phyloP scores from a whole-genome alignment of 1,140 invertebrate species.

The Drosophila setifemur region DNA sequence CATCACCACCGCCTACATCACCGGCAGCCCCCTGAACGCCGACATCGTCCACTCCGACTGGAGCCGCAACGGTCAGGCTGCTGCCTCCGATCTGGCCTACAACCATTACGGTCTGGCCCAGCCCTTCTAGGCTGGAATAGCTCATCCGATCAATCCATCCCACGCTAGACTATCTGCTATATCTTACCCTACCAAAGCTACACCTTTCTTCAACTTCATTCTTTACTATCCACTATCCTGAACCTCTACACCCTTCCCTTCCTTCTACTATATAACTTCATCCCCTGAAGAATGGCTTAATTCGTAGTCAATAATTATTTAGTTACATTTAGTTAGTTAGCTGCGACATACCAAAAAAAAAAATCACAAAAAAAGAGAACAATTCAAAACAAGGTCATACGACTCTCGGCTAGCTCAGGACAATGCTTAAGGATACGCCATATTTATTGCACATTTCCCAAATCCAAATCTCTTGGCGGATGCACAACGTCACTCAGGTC shows the following conservation, averaged over 20 bases:
- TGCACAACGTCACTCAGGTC: conserved; percentile 68
- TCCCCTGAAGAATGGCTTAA: conserved; percentile 65
- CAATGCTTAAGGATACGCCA: conserved; percentile 70
- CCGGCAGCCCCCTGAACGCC: conserved; percentile 80
- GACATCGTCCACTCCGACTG: conserved; percentile 82
- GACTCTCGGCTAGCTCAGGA: conserved; percentile 65
- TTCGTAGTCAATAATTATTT: conserved; percentile 79
- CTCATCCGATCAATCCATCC: conserved; percentile 15
- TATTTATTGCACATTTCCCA: conserved; percentile 70
- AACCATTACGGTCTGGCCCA: conserved; percentile 81
- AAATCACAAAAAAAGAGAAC: conserved; percentile 40
- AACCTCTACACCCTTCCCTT: neutral
- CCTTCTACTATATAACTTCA: conserved; percentile 43
- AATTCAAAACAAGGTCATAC: conserved; percentile 21
- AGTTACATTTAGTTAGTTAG: conserved; percentile 78
- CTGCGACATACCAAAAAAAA: conserved; percentile 77
- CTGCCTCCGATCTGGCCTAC: conserved; percentile 78
- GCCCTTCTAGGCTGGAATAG: conserved; percentile 63
- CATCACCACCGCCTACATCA: conserved; percentile 82
- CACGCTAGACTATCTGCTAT: conserved; percentile 32
- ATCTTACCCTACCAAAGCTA: conserved; percentile 26
- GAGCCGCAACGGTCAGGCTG: conserved; percentile 81
- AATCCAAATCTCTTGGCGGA: conserved; percentile 52
- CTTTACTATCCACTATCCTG: neutral
- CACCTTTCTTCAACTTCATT: conserved; percentile 8